These are phyloP conservation scores for Synaphobranchus kaupii DNA, from an alignment of 2,797 vertebrate genomes.

Conservation along the genomic window DNA sequence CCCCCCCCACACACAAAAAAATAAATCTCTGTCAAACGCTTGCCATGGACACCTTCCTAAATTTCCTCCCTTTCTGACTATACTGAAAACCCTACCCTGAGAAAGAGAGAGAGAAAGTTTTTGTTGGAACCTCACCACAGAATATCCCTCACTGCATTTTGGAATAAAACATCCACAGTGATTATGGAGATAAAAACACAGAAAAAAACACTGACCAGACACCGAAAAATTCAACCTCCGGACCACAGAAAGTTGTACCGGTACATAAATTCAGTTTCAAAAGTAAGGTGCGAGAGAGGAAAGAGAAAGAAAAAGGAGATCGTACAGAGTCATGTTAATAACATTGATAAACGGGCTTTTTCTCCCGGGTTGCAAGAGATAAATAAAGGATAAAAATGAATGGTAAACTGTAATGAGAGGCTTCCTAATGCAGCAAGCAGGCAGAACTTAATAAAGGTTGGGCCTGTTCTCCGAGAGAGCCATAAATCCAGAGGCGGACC, in stretches of 20 bases:
- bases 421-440: slow-evolving; percentile 7
- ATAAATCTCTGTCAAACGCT: background rate
- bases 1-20: background rate
- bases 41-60: background rate
- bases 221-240: background rate
- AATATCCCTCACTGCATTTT: background rate
- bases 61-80: background rate
- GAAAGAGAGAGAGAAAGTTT: background rate
- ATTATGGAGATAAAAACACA: background rate
- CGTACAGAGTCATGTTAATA: background rate
- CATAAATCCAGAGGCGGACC: background rate
- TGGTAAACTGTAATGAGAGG: background rate
- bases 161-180: background rate
- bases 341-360: background rate
- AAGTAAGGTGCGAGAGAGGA: background rate
- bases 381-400: background rate
- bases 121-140: background rate
- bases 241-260: background rate
- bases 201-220: background rate
- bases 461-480: background rate
- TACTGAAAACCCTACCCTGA: background rate
- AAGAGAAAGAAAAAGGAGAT: background rate
- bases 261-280: background rate
- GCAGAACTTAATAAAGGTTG: background rate
- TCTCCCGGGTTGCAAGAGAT: background rate